Conservation (phyloP, 1,140 invertebrate species). For the Drosophila arawakana region DNA sequence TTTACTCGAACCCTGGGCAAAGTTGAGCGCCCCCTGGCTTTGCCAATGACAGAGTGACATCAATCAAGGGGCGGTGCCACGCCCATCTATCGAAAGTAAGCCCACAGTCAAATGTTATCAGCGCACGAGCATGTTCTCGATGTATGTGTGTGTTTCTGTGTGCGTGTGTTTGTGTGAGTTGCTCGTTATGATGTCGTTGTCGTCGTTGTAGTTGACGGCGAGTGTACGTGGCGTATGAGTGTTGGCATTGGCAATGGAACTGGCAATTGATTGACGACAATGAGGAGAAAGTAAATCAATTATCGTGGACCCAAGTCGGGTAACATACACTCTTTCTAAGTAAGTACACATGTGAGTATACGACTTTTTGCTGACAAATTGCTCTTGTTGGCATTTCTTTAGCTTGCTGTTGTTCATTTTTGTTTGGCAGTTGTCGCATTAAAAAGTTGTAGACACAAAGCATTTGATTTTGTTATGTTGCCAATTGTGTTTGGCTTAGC, state of each 20-base stretch:
- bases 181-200: conserved; percentile 60
- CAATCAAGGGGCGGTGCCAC: conserved; percentile 62
- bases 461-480: conserved; percentile 47
- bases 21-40: conserved; percentile 50
- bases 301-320: conserved; percentile 55
- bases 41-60: conserved; percentile 68
- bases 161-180: conserved; percentile 30
- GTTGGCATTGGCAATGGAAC: conserved; percentile 57
- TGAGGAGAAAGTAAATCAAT: conserved; percentile 74
- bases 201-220: conserved; percentile 26
- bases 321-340: conserved; percentile 14
- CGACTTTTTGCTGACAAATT: conserved; percentile 62
- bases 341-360: conserved; percentile 10
- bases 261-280: conserved; percentile 78
- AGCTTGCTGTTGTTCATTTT: conserved; percentile 21
- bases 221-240: conserved; percentile 77
- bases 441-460: conserved; percentile 71
- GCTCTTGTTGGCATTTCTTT: conserved; percentile 31
- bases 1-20: conserved; percentile 30
- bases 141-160: background rate
- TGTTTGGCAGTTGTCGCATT: conserved; percentile 67
- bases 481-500: conserved; percentile 9
- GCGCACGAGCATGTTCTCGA: conserved; percentile 55
- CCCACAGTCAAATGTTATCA: conserved; percentile 57
- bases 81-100: conserved; percentile 1